Evolutionary conservation across 1,140 invertebrate species (phyloP).

Genomic region (Aphis gossypii): DNA sequence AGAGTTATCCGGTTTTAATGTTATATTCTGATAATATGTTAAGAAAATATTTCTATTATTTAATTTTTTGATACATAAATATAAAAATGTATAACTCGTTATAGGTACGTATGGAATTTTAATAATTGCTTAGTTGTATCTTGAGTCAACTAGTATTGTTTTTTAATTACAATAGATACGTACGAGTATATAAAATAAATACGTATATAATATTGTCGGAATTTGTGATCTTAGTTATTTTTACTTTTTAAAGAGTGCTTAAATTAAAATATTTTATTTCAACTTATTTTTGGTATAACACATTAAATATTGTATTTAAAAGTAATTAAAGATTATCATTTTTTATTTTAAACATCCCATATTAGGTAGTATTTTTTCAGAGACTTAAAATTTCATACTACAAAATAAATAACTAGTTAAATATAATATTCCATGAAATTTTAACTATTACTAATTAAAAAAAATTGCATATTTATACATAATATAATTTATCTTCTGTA

Average conservation of each 20-base stretch:
- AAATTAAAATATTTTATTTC: background rate
- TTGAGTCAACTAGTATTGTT: background rate
- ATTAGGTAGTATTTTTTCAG: background rate
- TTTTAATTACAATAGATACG: background rate
- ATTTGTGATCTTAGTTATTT: background rate
- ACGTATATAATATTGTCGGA: background rate
- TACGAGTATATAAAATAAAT: background rate
- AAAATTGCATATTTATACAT: background rate
- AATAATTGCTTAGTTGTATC: background rate
- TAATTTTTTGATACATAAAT: background rate
- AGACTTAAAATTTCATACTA: background rate
- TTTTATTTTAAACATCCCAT: background rate
- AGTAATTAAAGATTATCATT: background rate
- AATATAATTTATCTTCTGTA: background rate
- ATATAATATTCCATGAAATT: background rate
- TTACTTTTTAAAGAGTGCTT: background rate
- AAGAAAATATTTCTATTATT: slow-evolving; percentile 7
- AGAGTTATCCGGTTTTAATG: background rate
- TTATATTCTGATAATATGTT: background rate
- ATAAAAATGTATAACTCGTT: background rate
- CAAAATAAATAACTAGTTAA: background rate
- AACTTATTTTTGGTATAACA: background rate
- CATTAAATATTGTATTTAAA: background rate
- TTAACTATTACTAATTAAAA: background rate
- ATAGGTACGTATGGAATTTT: background rate